These are phyloP conservation scores for Myotis yumanensis DNA, from an alignment of 2,113 vertebrate genomes.

Conservation along the genomic window DNA sequence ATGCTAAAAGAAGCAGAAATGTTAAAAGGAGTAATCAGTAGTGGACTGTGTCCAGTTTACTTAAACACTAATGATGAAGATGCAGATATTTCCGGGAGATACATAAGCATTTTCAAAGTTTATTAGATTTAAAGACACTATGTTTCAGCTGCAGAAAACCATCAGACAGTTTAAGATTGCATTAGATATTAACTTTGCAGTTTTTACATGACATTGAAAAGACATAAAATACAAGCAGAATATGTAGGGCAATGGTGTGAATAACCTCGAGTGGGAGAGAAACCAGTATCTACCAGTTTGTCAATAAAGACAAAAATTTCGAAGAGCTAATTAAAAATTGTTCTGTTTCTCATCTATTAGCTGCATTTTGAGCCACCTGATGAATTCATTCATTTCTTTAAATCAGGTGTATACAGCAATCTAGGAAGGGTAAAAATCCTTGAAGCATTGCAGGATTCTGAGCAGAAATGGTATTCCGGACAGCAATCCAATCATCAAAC, in stretches of 20 bases:
- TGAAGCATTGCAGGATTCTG: background rate
- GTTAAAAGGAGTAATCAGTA: slow-evolving; percentile 62
- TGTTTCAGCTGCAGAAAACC: slow-evolving; percentile 44
- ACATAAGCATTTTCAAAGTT: background rate
- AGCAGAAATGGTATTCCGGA: background rate
- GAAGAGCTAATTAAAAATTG: background rate
- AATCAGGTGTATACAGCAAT: background rate
- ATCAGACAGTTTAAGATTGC: slow-evolving; percentile 37
- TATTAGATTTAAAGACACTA: background rate
- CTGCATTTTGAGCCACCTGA: background rate
- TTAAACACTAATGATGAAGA: slow-evolving; percentile 56
- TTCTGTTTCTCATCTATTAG: background rate
- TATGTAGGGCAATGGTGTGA: background rate
- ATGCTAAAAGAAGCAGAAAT: slow-evolving; percentile 65
- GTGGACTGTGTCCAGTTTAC: slow-evolving; percentile 54
- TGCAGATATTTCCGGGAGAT: slow-evolving; percentile 51
- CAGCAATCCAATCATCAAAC: background rate
- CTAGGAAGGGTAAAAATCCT: background rate
- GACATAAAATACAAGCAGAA: background rate
- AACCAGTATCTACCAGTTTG: background rate
- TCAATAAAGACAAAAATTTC: background rate
- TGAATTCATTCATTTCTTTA: slow-evolving; percentile 3
- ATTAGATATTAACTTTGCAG: background rate
- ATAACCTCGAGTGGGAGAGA: background rate
- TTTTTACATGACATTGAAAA: background rate